These are phyloP conservation scores for Ichneumoninae sp. DNA, from an alignment of 2,888 invertebrate genomes.

Conservation along the genomic window DNA sequence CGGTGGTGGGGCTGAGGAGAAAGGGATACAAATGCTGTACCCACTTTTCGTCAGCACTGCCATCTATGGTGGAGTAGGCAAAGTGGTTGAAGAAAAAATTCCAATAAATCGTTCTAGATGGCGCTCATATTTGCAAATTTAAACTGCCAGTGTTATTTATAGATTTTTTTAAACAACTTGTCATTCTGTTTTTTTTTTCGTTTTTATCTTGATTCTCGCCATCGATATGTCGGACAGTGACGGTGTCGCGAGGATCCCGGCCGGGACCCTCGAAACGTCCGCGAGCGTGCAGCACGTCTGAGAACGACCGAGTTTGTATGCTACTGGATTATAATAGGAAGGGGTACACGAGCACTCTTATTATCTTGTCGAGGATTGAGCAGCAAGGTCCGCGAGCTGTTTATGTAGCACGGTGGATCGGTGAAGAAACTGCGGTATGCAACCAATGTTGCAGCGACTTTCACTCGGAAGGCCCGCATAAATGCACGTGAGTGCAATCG, in stretches of 20 bases:
- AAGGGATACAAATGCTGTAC: neutral
- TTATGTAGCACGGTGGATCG: slow-evolving; percentile 70
- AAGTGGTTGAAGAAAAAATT: neutral
- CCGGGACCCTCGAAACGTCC: slow-evolving; percentile 58
- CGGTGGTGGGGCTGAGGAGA: neutral
- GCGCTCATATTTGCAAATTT: neutral
- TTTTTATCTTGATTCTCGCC: neutral
- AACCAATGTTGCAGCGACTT: slow-evolving; percentile 78
- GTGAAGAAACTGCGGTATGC: slow-evolving; percentile 80
- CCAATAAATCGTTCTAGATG: neutral
- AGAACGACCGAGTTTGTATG: slow-evolving; percentile 55
- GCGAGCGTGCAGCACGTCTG: slow-evolving; percentile 43
- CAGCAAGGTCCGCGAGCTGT: slow-evolving; percentile 46
- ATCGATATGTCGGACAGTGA: slow-evolving; percentile 32
- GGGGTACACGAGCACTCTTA: slow-evolving; percentile 18
- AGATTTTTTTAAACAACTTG: neutral
- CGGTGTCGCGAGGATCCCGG: slow-evolving; percentile 43
- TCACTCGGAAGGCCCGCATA: slow-evolving; percentile 73
- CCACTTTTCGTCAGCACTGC: neutral
- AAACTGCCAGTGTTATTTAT: neutral
- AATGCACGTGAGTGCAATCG: slow-evolving; percentile 28
- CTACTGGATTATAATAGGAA: slow-evolving; percentile 2
- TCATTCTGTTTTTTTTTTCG: too few relatives aligned
- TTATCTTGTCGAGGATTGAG: slow-evolving; percentile 35
- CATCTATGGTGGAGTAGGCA: neutral